Conservation (phyloP, 64 coral and sea anemone genomes). For the Actinia equina region DNA sequence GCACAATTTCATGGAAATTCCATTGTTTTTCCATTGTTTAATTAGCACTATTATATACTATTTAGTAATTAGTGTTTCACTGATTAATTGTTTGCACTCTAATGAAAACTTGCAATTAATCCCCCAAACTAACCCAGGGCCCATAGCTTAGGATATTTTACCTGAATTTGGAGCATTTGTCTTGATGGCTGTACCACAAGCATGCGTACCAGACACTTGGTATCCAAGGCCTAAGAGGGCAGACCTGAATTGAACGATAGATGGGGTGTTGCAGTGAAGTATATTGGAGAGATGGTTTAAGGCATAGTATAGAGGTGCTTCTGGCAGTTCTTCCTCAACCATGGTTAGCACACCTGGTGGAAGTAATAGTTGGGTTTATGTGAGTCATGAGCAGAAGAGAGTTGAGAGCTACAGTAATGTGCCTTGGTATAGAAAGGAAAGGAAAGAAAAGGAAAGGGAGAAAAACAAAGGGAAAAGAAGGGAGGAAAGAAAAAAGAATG, state of each 20-base stretch:
- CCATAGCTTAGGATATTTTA: conserved; percentile 9
- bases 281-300: conserved; percentile 74
- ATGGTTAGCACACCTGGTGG: conserved; percentile 73
- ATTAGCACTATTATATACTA: no score
- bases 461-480: neutral
- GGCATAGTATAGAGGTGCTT: conserved; percentile 72
- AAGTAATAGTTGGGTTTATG: neutral
- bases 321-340: conserved; percentile 74
- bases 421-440: no score
- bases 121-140: neutral
- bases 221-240: conserved; percentile 75
- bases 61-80: no score
- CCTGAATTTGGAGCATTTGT: conserved; percentile 86
- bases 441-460: neutral
- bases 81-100: no score
- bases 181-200: conserved; percentile 76
- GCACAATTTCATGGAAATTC: no score
- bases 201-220: conserved; percentile 85
- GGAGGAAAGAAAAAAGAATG: neutral
- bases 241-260: conserved; percentile 86
- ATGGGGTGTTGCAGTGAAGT: conserved; percentile 93
- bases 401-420: no score
- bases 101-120: no score
- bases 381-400: no score
- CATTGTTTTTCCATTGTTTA: no score